phyloP scores from a whole-genome alignment of 1,140 invertebrate genomes.

The Apolygus lucorum region DNA sequence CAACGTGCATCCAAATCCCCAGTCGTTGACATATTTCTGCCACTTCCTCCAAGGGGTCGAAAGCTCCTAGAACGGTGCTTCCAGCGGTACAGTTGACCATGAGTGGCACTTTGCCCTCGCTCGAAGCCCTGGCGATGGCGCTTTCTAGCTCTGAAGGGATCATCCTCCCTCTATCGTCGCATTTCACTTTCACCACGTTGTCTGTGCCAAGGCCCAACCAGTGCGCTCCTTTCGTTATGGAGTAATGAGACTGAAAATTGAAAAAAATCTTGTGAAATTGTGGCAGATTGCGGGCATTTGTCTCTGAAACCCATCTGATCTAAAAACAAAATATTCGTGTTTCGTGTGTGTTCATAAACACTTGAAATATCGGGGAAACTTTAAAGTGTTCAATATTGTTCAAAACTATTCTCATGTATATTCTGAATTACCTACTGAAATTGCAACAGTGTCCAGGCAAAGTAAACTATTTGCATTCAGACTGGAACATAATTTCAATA shows the following conservation, averaged over 20 bases:
- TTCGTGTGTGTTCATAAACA: too few species aligned
- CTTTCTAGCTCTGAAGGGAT: slow-evolving; percentile 46
- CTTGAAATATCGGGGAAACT: too few species aligned
- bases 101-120: slow-evolving; percentile 48
- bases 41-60: slow-evolving; percentile 67
- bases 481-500: too few species aligned
- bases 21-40: slow-evolving; percentile 55
- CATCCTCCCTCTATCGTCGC: slow-evolving; percentile 59
- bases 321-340: background rate
- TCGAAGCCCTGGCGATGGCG: slow-evolving; percentile 43
- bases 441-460: too few species aligned
- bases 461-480: too few species aligned
- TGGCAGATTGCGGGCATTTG: too few species aligned
- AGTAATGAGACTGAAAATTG: slow-evolving; percentile 66
- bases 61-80: slow-evolving; percentile 71
- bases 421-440: too few species aligned
- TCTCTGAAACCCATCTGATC: too few species aligned
- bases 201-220: slow-evolving; percentile 75
- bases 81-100: slow-evolving; percentile 66
- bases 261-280: too few species aligned
- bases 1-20: slow-evolving; percentile 76
- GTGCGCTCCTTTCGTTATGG: slow-evolving; percentile 66
- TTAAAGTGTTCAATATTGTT: too few species aligned
- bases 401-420: too few species aligned
- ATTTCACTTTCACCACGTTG: slow-evolving; percentile 56